Percentiles rank a stretch among this genome's conserved stretches.
Evolutionary conservation across 2,113 vertebrate species (phyloP).

Genomic region (Carollia perspicillata): DNA sequence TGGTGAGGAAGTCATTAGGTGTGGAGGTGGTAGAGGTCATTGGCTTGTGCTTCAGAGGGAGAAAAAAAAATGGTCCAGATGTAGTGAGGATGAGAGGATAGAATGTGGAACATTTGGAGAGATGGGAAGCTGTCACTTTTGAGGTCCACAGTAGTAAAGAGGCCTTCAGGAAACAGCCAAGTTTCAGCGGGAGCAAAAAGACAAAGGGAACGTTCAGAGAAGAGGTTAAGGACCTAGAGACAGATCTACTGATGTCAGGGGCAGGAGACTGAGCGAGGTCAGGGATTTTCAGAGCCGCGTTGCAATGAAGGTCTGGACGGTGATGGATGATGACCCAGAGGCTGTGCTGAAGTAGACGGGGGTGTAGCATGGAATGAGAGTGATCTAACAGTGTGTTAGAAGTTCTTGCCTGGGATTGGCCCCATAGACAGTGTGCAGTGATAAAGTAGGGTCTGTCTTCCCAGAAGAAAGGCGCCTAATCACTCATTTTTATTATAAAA

Average conservation of each 20-base stretch:
- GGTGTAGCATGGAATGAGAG: background rate
- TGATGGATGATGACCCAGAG: background rate
- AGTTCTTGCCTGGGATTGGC: background rate
- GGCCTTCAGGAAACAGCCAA: background rate
- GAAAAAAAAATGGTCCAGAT: background rate
- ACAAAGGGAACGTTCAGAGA: background rate
- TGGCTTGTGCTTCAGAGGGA: background rate
- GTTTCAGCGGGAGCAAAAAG: background rate
- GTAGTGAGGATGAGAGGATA: background rate
- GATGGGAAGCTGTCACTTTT: background rate
- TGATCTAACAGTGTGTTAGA: background rate
- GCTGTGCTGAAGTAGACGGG: background rate
- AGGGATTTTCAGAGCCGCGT: background rate
- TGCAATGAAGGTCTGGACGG: background rate
- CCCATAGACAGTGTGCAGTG: background rate
- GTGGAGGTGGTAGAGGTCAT: background rate
- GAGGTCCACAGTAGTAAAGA: background rate
- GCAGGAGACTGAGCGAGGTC: background rate
- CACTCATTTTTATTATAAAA: conserved; percentile 26
- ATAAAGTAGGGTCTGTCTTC: background rate
- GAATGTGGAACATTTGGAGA: background rate
- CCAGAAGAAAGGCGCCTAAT: background rate
- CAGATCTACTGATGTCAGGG: background rate
- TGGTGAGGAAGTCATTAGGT: background rate
- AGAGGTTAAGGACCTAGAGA: background rate